Evolutionary conservation across 2,113 vertebrate genomes (phyloP), one percentile per base, ranked within the genome.

Genomic region (Bettongia penicillata): DNA sequence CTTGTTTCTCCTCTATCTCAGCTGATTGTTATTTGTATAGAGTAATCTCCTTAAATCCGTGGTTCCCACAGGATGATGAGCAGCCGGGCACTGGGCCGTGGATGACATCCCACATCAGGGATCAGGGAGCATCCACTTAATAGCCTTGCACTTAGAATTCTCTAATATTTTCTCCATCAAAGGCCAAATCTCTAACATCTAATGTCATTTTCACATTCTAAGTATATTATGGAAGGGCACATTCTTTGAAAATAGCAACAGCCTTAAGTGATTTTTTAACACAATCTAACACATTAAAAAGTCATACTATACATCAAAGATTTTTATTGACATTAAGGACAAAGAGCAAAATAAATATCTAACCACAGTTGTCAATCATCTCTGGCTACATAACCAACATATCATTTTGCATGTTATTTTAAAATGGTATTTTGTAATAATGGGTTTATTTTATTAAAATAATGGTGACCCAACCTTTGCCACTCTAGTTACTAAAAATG

Each of bases 11-110:
- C 97, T 97, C 97, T 97, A 97, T 96, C 96, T 98, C 98, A 99
- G 98, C 98, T 98, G 98, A 98, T 98, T 98, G 98, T 98, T 99
- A 98, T 98, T 99, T 99, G 98, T 99, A 98, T 98, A 98, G 98
- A 98, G 97, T 98, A 99, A 99, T 99, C 98, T 98, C 98, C 95
- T 98, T 98, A 98, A 98, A 97, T 98, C 96, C 97, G 93, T 93
- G 94, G 98, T 98, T 99, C 98, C 98, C 98, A 91, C 97, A 97
- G 98, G 98, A 97, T 97, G 89, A 97, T 95, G 96, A 98, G 95
- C 96, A 98, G 96, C 97, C 97, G 98, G 90, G 0, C 93, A 91
- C 95, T 95, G 95, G 96, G 51, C 94, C 96, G 90, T 97, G 96
- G 97, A 98, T 97, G 95, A 97, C 97, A 98, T 96, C 94, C 98